Conservation (phyloP, 37 sponge, comb jelly and placozoan genomes). For the Chondrilla cf. caribensis region DNA sequence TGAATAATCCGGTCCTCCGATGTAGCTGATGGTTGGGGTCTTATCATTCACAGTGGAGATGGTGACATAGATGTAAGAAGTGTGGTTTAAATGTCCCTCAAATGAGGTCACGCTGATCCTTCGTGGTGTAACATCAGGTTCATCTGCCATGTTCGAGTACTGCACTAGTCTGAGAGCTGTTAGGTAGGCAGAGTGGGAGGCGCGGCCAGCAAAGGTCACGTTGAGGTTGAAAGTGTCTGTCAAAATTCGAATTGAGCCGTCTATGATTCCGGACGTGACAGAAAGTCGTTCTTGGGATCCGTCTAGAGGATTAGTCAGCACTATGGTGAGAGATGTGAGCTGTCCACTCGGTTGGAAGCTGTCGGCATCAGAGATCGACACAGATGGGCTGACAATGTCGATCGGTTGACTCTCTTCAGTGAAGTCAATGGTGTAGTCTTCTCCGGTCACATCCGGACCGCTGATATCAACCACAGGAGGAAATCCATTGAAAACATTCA, state of each 20-base stretch:
- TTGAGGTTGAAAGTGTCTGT: background rate
- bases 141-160: constrained; percentile 36
- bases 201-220: constrained; percentile 8
- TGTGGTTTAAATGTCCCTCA: background rate
- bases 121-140: constrained; percentile 29
- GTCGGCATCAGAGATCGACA: constrained; percentile 50
- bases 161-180: background rate
- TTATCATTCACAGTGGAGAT: constrained; percentile 1
- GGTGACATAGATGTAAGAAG: background rate
- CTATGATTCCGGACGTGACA: background rate
- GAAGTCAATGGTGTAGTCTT: constrained; percentile 28
- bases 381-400: constrained; percentile 24
- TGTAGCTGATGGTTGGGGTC: background rate
- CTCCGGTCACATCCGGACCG: constrained; percentile 50
- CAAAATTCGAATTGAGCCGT: background rate
- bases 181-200: constrained; percentile 7
- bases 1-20: too few species aligned
- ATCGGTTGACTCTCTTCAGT: constrained; percentile 44
- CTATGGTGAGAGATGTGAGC: constrained; percentile 31
- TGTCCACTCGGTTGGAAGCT: background rate
- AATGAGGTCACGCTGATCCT: background rate
- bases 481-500: constrained; percentile 50
- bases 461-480: constrained; percentile 69
- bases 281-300: constrained; percentile 14
- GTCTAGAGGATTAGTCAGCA: constrained; percentile 38